phyloP scores from a whole-genome alignment of 2,888 invertebrate species.

The Pristionchus fissidentatus region DNA sequence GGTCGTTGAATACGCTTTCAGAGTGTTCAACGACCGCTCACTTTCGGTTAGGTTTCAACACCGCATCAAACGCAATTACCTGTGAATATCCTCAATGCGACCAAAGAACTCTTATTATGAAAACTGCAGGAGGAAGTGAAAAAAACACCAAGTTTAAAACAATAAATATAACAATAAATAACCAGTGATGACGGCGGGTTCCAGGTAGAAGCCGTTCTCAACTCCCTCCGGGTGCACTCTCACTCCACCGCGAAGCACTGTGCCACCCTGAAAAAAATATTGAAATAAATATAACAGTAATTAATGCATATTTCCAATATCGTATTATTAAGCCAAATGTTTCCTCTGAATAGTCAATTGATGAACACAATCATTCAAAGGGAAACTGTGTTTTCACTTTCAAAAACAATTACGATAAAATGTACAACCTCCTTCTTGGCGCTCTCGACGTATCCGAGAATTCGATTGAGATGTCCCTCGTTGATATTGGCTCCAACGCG shows the following conservation, averaged over 20 bases:
- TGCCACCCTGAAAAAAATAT: slow-evolving; percentile 77
- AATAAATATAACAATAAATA: neutral
- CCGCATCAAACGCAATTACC: no score
- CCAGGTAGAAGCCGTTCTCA: slow-evolving; percentile 78
- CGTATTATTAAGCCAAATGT: neutral
- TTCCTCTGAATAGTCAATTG: neutral
- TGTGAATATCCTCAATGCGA: no score
- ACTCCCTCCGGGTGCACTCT: slow-evolving; percentile 75
- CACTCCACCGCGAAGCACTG: slow-evolving; percentile 78
- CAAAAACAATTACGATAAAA: neutral
- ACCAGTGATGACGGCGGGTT: slow-evolving; percentile 78
- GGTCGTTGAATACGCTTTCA: no score
- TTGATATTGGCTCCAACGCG: slow-evolving; percentile 80
- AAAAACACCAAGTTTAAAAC: no score
- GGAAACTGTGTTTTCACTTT: neutral
- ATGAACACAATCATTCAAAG: neutral
- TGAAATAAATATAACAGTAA: neutral
- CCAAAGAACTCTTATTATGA: no score
- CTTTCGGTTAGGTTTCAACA: no score
- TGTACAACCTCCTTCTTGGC: slow-evolving; percentile 76
- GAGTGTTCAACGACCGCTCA: no score
- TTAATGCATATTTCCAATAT: neutral
- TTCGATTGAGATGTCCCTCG: slow-evolving; percentile 78
- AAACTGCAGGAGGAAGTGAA: no score
- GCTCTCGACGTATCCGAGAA: slow-evolving; percentile 77